Evolutionary conservation across 2,888 invertebrate species (phyloP).

Genomic region (Drosophila dives): DNA sequence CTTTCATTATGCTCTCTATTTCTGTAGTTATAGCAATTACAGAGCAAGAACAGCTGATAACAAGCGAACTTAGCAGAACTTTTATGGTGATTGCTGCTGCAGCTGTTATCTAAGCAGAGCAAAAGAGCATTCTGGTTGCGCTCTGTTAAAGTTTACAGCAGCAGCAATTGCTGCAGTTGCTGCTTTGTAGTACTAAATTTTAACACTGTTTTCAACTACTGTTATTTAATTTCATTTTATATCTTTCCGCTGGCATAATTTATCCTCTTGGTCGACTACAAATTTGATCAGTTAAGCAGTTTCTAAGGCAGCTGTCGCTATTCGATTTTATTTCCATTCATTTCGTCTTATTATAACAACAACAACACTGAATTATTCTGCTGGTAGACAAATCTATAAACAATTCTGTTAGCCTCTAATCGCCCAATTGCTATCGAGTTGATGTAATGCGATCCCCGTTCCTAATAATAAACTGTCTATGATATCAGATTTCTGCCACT

Average conservation of each 20-base stretch:
- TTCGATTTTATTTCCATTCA: slow-evolving; percentile 35
- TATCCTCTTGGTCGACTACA: background rate
- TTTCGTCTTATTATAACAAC: slow-evolving; percentile 4
- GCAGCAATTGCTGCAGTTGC: background rate
- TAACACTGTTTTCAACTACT: background rate
- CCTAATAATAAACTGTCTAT: slow-evolving; percentile 45
- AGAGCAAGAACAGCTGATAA: background rate
- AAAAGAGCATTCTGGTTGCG: background rate
- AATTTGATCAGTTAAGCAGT: background rate
- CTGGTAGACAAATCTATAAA: slow-evolving; percentile 46
- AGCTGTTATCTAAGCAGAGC: background rate
- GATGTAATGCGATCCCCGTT: slow-evolving; percentile 49
- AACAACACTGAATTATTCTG: slow-evolving; percentile 18
- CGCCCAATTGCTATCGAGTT: slow-evolving; percentile 25
- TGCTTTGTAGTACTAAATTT: background rate
- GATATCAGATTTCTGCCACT: slow-evolving; percentile 53
- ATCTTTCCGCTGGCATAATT: background rate
- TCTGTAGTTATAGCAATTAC: background rate
- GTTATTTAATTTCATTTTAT: background rate
- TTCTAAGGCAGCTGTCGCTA: slow-evolving; percentile 30
- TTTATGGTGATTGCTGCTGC: background rate
- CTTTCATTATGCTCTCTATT: background rate
- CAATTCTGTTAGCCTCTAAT: slow-evolving; percentile 46
- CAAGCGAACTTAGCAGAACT: background rate
- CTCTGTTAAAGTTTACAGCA: background rate